Evolutionary conservation across 2,113 vertebrate genomes (phyloP), one percentile per base, ranked within the genome.

Genomic region (Phylloscopus whistleri): DNA sequence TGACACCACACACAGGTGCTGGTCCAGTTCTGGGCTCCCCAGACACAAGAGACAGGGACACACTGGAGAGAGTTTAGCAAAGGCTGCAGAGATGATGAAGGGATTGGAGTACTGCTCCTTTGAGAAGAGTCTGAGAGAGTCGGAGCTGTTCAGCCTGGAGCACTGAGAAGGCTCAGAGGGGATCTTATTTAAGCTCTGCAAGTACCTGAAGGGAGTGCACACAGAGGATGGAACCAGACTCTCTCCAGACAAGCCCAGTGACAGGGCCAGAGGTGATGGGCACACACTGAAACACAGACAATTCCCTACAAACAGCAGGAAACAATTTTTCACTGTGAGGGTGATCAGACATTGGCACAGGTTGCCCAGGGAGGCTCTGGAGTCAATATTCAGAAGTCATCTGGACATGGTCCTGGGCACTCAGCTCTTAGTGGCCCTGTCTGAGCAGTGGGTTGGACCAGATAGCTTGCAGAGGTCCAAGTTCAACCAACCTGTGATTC

Each of bases 1-100:
- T 33, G 24, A 30, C 11, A 6, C 3, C 39, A 64, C 17, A 28
- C 21, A 5, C 0, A 0, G 20, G 6, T 22, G 6, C 43, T n/a
- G 7, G 16, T 35, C 35, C 41, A 21, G 22, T 11, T 46, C 24
- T 56, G 68, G 35, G 14, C 68, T 84, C 13, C 8, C 7, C 28
- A 26, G 22, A 41, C 62, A 37, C 30, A 41, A 9, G 51, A 66
- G 9, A 64, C 2, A 2, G 0, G 46, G 19, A 33, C 62, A 70
- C 14, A 28, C 4, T 15, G 26, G 19, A 67, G 35, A 24, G 9
- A 58, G 14, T 27, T 9, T 14, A 55, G 13, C 16, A 43, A 41
- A 4, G 17, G 9, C 15, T 37, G 31, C 23, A 19, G 14, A 58
- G 43, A 19, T 31, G 15, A 9, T 11, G 27, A n/a, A 63, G 22